Base-by-base conservation (phyloP, 1,140 invertebrate species). In the Rhagoletis pomonella region DNA sequence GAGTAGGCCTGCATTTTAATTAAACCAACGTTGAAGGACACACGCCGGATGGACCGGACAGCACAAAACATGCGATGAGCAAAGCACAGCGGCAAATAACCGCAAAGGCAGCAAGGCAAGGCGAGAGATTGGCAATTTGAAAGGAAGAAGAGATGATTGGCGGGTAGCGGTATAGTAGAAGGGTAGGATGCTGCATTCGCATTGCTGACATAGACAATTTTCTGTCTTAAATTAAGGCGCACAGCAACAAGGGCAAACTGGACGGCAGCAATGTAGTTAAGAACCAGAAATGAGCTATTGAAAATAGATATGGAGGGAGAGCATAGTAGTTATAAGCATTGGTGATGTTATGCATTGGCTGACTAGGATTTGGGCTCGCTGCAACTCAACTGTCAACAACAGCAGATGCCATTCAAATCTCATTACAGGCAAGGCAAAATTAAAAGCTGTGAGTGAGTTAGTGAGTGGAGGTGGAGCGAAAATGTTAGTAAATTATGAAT, bases 181-280 rank as follows among this genome's bases (percentile, higher is more conserved):
- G n/a, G 44, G 47, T 19, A 5, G 19, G 0, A 14, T 14, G n/a
- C 14, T 42, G 44, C 17, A 9, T 2, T 50, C 17, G 7, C 73
- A 77, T 7, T 29, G n/a, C 73, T 81, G 73, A 55, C 73, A 58
- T 47, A 69, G 65, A 86, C 89, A 88, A 47, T 89, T 55, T 88
- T 58, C 88, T 85, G 50, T 85, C 29, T 85, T 58, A 58, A 58
- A 58, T 85, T 58, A 90, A 90, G 91, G 90, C 91, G 90, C 91
- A 89, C 88, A 88, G 90, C 90, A 91, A 91, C 91, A 91, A 91
- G 90, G 89, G 88, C 87, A 29, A 88, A 89, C 88, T 81, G 47
- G 73, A 55, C 73, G 73, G 29, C 73, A 55, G 73, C 47, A 81
- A 29, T 81, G 44, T 55, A 55, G 44, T 81, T 81, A 81, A 81